These are phyloP conservation scores for Isichthys henryi DNA, from an alignment of 2,113 vertebrate genomes.

Conservation along the genomic window DNA sequence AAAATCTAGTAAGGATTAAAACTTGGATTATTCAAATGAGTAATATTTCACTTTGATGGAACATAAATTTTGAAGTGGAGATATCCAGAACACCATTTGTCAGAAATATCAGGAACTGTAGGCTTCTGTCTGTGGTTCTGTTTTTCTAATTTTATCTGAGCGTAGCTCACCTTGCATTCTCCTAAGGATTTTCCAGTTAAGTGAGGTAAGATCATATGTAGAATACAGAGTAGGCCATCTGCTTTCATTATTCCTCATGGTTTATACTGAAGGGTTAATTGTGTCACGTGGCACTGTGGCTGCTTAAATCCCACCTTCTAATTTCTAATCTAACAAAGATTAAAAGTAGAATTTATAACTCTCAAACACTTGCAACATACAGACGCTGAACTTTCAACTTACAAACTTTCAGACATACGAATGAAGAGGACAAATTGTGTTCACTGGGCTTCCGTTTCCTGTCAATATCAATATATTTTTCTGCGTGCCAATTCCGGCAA, in stretches of 20 bases:
- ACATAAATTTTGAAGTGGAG: background rate
- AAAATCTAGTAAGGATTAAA: background rate
- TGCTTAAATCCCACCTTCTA: background rate
- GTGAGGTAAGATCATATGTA: background rate
- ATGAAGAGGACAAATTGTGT: too few relatives aligned
- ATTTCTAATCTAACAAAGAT: background rate
- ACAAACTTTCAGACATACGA: too few relatives aligned
- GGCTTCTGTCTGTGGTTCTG: background rate
- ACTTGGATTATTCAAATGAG: background rate
- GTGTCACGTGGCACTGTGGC: too few relatives aligned
- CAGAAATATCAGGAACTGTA: background rate
- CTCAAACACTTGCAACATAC: background rate
- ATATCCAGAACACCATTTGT: background rate
- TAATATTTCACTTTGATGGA: background rate
- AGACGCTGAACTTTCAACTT: too few relatives aligned
- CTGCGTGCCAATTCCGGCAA: too few relatives aligned
- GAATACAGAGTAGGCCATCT: background rate
- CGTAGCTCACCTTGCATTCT: too few relatives aligned
- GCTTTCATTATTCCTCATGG: background rate
- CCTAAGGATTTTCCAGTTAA: background rate
- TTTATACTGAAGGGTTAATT: background rate
- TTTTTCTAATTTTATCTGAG: background rate
- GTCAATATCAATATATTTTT: too few relatives aligned
- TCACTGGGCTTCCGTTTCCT: too few relatives aligned
- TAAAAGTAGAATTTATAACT: background rate